A percentile compares a stretch with the other conserved stretches of the same genome.
Conservation (phyloP, 2,113 vertebrate species). For the Tragelaphus strepsiceros region DNA sequence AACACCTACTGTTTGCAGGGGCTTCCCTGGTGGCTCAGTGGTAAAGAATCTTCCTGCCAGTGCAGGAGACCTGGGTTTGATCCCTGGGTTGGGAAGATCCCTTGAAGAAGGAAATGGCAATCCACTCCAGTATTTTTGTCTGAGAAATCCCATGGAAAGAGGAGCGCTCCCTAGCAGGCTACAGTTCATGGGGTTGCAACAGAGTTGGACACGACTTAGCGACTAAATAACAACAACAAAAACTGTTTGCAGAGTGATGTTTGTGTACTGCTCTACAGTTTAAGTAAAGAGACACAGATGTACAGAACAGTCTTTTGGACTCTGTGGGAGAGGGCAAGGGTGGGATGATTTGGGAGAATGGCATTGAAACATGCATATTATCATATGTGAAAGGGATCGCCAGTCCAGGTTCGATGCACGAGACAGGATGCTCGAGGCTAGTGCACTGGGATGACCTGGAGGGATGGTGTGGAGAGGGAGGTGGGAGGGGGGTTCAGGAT, state of each 20-base stretch:
- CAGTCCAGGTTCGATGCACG: too few species aligned
- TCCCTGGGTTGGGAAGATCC: neutral
- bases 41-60: neutral
- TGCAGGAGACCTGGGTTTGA: neutral
- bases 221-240: neutral
- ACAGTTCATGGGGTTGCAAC: neutral
- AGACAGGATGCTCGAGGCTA: too few species aligned
- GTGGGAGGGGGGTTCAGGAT: too few species aligned
- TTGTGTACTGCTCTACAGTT: neutral
- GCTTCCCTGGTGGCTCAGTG: neutral
- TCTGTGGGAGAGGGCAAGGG: too few species aligned
- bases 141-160: neutral
- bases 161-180: neutral
- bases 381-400: too few species aligned
- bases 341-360: too few species aligned
- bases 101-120: neutral
- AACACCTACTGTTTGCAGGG: neutral
- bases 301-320: too few species aligned
- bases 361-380: too few species aligned
- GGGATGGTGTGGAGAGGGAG: too few species aligned
- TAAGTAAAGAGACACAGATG: neutral
- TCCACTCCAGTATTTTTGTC: neutral
- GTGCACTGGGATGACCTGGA: too few species aligned
- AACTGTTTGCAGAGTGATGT: neutral
- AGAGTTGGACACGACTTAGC: neutral